These are phyloP conservation scores for Arnoldichthys spilopterus DNA, from an alignment of 2,797 vertebrate species.

Conservation along the genomic window DNA sequence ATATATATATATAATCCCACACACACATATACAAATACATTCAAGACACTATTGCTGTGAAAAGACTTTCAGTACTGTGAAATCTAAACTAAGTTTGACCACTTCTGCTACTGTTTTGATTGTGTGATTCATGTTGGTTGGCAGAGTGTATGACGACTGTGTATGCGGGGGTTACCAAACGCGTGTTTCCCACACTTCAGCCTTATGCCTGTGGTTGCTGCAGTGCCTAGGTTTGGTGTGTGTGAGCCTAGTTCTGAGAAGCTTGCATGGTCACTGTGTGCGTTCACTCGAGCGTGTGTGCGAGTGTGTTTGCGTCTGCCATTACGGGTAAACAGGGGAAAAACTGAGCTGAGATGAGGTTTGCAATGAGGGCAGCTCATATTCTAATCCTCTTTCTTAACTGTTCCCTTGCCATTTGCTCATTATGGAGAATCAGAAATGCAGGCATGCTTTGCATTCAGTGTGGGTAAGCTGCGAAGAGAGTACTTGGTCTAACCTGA, in stretches of 20 bases:
- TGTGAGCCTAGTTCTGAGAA: constrained; percentile 7
- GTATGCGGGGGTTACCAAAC: not conserved
- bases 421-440: not conserved
- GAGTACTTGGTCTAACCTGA: not conserved
- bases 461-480: not conserved
- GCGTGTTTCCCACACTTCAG: constrained; percentile 1
- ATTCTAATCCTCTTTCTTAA: constrained; percentile 6
- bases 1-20: too few relatives aligned
- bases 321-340: constrained; percentile 44
- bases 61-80: not conserved
- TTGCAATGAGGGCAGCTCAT: constrained; percentile 35
- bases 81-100: not conserved
- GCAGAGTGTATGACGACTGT: not conserved
- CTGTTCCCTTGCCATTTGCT: not conserved
- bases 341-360: constrained; percentile 25
- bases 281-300: not conserved
- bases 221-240: constrained; percentile 3
- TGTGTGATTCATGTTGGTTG: not conserved
- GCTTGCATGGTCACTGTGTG: not conserved
- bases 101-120: constrained; percentile 11
- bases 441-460: not conserved
- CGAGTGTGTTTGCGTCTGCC: constrained; percentile 17
- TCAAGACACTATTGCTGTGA: not conserved
- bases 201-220: not conserved
- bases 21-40: too few relatives aligned